Conservation (phyloP, 2,113 vertebrate species). For the Microtus montanus region DNA sequence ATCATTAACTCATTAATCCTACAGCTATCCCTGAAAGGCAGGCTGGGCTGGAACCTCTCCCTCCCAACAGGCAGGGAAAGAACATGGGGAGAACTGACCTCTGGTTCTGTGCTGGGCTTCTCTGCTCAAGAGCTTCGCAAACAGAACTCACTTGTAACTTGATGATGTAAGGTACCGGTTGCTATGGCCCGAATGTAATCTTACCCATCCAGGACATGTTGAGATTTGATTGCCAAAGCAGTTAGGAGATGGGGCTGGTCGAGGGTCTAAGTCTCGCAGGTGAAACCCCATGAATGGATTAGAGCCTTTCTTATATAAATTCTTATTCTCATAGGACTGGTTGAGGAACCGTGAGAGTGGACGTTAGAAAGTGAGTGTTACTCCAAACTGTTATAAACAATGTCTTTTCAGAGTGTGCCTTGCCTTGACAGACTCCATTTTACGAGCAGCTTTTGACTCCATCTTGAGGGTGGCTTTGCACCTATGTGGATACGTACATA, state of each 20-base stretch:
- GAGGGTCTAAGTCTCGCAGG: too few species aligned
- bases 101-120: not conserved
- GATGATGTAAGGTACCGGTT: not conserved
- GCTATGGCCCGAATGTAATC: not conserved
- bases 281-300: not conserved
- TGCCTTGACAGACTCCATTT: not conserved
- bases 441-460: not conserved
- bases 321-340: not conserved
- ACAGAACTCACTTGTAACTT: slow-evolving; percentile 16
- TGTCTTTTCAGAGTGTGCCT: not conserved
- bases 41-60: not conserved
- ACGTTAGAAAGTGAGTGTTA: not conserved
- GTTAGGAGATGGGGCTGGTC: not conserved
- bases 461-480: not conserved
- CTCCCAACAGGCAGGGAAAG: not conserved
- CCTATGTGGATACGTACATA: too few species aligned
- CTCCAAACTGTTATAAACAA: not conserved
- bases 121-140: not conserved
- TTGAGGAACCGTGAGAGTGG: not conserved
- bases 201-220: not conserved
- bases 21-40: slow-evolving; percentile 33
- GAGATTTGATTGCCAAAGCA: not conserved
- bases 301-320: not conserved
- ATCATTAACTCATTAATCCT: slow-evolving; percentile 60
- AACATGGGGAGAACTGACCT: not conserved